Base-by-base conservation (phyloP, 1,140 invertebrate genomes). In the Panulirus ornatus region DNA sequence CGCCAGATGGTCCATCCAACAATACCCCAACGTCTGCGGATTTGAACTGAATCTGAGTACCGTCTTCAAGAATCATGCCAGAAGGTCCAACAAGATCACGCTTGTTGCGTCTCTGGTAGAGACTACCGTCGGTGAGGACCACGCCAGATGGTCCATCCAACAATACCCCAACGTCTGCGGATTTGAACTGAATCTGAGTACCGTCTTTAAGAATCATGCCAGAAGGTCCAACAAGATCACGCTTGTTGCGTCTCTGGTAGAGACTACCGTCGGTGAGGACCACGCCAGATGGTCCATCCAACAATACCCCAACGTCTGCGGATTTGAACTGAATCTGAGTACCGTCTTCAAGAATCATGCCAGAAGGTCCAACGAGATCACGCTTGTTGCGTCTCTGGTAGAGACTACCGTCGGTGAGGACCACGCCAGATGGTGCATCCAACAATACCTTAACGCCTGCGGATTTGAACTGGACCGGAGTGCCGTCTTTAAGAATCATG, bases 361-460 rank as follows among this genome's bases (percentile, higher is more conserved):
- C 83, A 30, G 83, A 71, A 30, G 58, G 36, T 9, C 83, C 83
- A n/a, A 85, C 40, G 16, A 85, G 83, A 27, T 22, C 14, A n/a
- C 82, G 58, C 82, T 84, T 84, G 58, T 19, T 36, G 22, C 82
- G 79, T n/a, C n/a, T n/a, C n/a, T n/a, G n/a, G n/a, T n/a, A n/a
- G n/a, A n/a, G n/a, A n/a, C n/a, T n/a, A n/a, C 91, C 91, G 79
- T 88, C 63, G 38, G 91, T 88, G 27, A 91, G 73, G 34, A 91
- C 71, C n/a, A 91, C 47, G 40, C 85, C 91, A 14, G 91, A 91
- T 1, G 91, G 91, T 5, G 87, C 91, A n/a, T n/a, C n/a, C n/a
- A n/a, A n/a, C n/a, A n/a, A n/a, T n/a, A n/a, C n/a, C 82, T 30
- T 1, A 36, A 51, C 30, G 44, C 83, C 5, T 47, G 44, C 51